phyloP scores from a whole-genome alignment of 2,888 invertebrate species.

The Antheraea assamensis region DNA sequence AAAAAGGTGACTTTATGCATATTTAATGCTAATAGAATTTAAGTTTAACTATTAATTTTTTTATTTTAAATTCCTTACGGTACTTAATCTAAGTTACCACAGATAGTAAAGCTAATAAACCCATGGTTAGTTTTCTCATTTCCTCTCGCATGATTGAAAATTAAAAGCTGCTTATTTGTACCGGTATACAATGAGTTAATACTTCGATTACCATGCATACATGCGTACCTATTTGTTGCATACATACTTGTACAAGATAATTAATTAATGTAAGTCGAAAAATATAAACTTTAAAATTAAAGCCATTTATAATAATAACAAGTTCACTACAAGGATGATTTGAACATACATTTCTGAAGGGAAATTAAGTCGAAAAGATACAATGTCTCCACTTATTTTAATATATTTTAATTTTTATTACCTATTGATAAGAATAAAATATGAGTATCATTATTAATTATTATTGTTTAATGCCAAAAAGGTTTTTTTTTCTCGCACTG shows the following conservation, averaged over 20 bases:
- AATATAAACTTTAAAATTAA: neutral
- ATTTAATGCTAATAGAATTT: neutral
- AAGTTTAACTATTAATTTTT: neutral
- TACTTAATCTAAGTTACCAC: neutral
- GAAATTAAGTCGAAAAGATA: too few relatives aligned
- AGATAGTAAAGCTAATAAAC: neutral
- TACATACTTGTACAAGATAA: neutral
- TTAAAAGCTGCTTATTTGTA: neutral
- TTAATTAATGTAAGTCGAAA: neutral
- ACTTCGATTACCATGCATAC: neutral
- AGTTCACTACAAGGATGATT: too few relatives aligned
- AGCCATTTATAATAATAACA: neutral
- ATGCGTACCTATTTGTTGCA: neutral
- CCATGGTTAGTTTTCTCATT: neutral
- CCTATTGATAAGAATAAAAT: too few relatives aligned
- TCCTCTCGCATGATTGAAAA: constrained; percentile 15
- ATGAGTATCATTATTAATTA: too few relatives aligned
- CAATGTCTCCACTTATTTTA: too few relatives aligned
- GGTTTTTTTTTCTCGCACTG: too few relatives aligned
- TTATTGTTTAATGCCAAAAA: too few relatives aligned
- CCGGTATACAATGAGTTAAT: constrained; percentile 1
- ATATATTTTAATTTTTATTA: too few relatives aligned
- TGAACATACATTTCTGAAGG: too few relatives aligned
- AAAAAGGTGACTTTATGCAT: too few relatives aligned
- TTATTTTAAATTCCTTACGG: neutral